A percentile compares a stretch with the other conserved stretches of the same genome.
Evolutionary conservation across 2,888 invertebrate species (phyloP).

Genomic region (Cancer borealis): DNA sequence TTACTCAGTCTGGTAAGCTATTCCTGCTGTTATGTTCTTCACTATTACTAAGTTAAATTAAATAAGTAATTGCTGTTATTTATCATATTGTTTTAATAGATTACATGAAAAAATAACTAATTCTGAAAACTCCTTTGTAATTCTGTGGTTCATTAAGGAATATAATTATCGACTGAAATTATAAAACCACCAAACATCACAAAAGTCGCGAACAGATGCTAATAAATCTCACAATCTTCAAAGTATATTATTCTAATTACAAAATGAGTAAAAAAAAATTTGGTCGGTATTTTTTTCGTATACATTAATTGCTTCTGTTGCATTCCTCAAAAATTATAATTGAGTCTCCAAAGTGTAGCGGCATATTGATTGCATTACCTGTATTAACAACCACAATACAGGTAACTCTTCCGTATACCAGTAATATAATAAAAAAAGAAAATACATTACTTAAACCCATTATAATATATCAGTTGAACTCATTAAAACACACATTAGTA

Average conservation of each 20-base stretch:
- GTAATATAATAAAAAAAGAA: neutral
- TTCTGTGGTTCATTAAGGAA: neutral
- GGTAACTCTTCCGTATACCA: neutral
- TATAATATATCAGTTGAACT: constrained; percentile 24
- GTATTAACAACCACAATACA: neutral
- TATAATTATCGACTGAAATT: neutral
- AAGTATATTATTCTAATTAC: neutral
- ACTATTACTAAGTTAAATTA: neutral
- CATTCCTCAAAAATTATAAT: constrained; percentile 20
- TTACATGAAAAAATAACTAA: neutral
- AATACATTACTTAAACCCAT: neutral
- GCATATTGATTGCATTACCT: neutral
- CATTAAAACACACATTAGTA: neutral
- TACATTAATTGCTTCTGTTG: neutral
- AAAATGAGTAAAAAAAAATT: neutral
- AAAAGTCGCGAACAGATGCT: constrained; percentile 7
- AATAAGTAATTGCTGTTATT: neutral
- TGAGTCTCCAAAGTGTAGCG: constrained; percentile 20
- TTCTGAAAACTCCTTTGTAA: neutral
- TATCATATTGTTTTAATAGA: neutral
- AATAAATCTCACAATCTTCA: neutral
- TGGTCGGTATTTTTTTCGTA: neutral
- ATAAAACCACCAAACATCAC: neutral
- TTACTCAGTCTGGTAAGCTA: neutral
- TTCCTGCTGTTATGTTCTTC: neutral